Conservation (phyloP, 1,140 invertebrate genomes). For the Hypsibius dujardini region DNA sequence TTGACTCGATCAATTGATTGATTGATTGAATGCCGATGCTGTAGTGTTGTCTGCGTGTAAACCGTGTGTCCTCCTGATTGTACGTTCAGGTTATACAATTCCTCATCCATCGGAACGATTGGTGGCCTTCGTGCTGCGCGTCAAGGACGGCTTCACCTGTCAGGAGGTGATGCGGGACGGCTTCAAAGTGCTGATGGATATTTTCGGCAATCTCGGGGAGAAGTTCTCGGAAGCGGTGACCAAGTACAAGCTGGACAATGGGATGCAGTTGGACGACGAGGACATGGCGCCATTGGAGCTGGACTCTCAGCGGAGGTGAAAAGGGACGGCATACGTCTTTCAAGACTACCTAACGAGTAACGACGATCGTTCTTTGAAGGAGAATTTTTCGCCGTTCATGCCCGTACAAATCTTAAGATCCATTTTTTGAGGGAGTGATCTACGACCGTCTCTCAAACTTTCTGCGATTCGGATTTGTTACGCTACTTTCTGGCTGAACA, state of each 20-base stretch:
- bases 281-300: neutral
- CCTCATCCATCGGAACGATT: conserved; percentile 3
- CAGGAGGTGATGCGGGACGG: conserved; percentile 13
- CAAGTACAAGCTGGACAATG: conserved; percentile 7
- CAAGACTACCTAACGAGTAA: too few species aligned
- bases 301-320: too few species aligned
- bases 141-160: conserved; percentile 2
- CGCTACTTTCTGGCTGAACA: too few species aligned
- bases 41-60: neutral
- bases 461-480: too few species aligned
- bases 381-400: too few species aligned
- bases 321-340: too few species aligned
- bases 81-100: conserved; percentile 4
- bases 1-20: too few species aligned
- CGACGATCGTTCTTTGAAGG: too few species aligned
- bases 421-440: too few species aligned
- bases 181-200: conserved; percentile 6
- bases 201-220: neutral
- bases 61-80: neutral
- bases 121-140: conserved; percentile 2
- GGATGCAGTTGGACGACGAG: conserved; percentile 1
- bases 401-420: too few species aligned
- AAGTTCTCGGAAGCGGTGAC: neutral
- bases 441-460: too few species aligned
- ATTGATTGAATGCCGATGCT: too few species aligned